These are phyloP conservation scores for Leucophenga maculata DNA, from an alignment of 2,888 invertebrate species.

Conservation along the genomic window DNA sequence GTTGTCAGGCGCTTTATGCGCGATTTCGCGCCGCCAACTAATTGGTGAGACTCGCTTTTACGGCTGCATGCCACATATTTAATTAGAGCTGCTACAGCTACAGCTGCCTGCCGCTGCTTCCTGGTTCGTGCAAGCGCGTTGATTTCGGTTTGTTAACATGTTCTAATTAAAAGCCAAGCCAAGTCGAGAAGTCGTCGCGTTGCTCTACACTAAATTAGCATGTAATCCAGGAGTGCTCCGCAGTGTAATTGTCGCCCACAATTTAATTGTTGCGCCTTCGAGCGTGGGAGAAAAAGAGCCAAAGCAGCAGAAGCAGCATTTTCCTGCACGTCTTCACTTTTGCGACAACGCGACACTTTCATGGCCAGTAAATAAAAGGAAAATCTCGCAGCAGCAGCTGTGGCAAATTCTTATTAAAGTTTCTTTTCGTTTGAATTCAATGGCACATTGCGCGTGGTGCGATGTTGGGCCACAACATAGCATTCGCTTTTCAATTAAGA, in stretches of 20 bases:
- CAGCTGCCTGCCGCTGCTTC: slow-evolving; percentile 13
- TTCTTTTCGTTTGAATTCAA: slow-evolving; percentile 9
- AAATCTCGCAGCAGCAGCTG: not conserved
- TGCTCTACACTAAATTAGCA: slow-evolving; percentile 8
- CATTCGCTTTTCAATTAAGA: slow-evolving; percentile 20
- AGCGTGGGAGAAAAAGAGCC: not conserved
- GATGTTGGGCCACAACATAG: too few species aligned
- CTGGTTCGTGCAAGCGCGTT: slow-evolving; percentile 16
- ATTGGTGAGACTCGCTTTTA: slow-evolving; percentile 7
- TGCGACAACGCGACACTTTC: not conserved
- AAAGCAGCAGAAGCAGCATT: too few species aligned
- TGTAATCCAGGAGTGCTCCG: not conserved
- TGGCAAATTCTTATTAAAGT: too few species aligned
- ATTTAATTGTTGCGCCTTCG: not conserved
- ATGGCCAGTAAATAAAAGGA: slow-evolving; percentile 5
- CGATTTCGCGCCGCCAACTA: slow-evolving; percentile 2
- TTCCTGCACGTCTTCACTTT: slow-evolving; percentile 1
- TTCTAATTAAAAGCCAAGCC: slow-evolving; percentile 14
- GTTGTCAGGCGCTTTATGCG: not conserved
- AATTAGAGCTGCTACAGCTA: slow-evolving; percentile 1
- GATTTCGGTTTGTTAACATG: slow-evolving; percentile 22
- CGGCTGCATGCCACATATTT: slow-evolving; percentile 9
- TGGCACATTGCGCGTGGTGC: too few species aligned
- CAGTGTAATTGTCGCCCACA: slow-evolving; percentile 10
- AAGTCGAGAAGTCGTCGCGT: not conserved